Evolutionary conservation across 92 coral and sea anemone species (phyloP), one percentile per base, ranked within the genome.

Genomic region (Metridium senile): DNA sequence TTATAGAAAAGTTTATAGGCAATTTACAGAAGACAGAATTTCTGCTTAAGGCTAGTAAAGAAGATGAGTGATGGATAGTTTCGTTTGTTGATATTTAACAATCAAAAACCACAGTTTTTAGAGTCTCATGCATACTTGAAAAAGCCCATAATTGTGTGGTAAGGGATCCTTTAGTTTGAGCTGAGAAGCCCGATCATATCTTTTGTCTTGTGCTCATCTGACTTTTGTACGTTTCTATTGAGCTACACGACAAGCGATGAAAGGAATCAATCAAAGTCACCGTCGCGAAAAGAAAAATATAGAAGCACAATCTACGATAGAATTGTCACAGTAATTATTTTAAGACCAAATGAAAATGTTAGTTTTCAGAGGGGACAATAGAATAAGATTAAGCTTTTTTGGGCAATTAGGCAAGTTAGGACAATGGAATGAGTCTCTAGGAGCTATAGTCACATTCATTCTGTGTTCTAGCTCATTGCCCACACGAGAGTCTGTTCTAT

Each of bases 261-360:
- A 73, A 33, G 78, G 56, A 72, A 33, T 68, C 88, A 77, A 59
- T 59, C 66, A 59, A 59, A 59, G 16, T 26, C 66, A 22, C 3
- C 17, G 22, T 26, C 73, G 52, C 73, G 80, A 90, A 79, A 84
- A 80, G 75, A 62, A 34, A 4, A 58, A 61, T 28, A 62, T 16
- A 63, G n/a, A 62, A 63, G 30, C 72, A 26, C 49, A 77, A 54
- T 31, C 49, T 34, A 57, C 72, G 69, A 66, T 71, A 68, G 81
- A 68, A 65, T 43, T 86, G 79, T 62, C 72, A 81, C 89, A 88
- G 93, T 86, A 82, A 92, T 92, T 89, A 89, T 89, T 78, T 77
- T 35, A 85, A 86, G 78, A 82, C 93, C 88, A 82, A 81, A 88
- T 70, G 91, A 89, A 92, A 92, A 89, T 92, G 97, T 88, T 88